phyloP scores from a whole-genome alignment of 2,797 vertebrate genomes.

The Phalanger gymnotis region DNA sequence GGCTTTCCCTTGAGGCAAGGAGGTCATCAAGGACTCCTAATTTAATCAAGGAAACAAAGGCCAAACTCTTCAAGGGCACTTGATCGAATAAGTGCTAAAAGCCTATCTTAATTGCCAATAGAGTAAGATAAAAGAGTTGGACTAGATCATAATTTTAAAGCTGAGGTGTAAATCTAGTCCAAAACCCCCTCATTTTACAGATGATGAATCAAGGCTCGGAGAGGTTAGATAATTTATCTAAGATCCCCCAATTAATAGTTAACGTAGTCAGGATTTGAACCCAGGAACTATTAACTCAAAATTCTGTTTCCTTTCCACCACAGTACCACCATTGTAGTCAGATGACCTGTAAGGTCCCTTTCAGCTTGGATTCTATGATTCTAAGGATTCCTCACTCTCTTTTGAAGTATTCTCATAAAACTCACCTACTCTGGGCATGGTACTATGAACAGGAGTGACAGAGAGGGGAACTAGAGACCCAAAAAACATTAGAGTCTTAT shows the following conservation, averaged over 20 bases:
- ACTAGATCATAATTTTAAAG: background rate
- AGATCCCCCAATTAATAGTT: background rate
- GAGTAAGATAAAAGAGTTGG: background rate
- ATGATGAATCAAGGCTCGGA: background rate
- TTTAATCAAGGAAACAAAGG: too few relatives aligned
- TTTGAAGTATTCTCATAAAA: background rate
- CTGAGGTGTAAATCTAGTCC: background rate
- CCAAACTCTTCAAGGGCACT: too few relatives aligned
- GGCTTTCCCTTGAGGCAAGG: too few relatives aligned
- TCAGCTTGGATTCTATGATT: background rate
- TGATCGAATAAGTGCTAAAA: too few relatives aligned
- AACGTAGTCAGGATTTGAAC: background rate
- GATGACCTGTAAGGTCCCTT: background rate
- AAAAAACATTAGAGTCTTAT: slow-evolving; percentile 60
- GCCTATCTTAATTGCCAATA: too few relatives aligned
- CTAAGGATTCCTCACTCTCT: background rate
- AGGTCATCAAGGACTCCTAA: too few relatives aligned
- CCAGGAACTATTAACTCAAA: background rate
- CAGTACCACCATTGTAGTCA: background rate
- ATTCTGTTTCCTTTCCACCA: background rate
- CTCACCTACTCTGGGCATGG: slow-evolving; percentile 88
- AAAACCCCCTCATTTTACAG: background rate
- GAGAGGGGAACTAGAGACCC: slow-evolving; percentile 92
- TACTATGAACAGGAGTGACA: slow-evolving; percentile 82
- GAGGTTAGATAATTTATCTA: background rate